Evolutionary conservation across 1,140 invertebrate species (phyloP).

Genomic region (Melanaphis sacchari): DNA sequence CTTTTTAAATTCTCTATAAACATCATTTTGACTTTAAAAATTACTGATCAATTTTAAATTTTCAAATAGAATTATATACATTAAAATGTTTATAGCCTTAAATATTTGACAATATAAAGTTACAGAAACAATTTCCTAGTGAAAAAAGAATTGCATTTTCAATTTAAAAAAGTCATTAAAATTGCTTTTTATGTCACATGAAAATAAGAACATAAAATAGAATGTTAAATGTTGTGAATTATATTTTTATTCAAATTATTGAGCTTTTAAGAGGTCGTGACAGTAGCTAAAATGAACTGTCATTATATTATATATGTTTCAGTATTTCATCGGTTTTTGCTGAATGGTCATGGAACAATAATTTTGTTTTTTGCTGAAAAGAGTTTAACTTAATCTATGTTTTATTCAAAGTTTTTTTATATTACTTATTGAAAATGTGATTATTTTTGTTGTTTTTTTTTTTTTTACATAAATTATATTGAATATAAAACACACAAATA

Average conservation of each 20-base stretch:
- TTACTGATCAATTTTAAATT: neutral
- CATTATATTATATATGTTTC: slow-evolving; percentile 11
- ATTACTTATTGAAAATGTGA: slow-evolving; percentile 6
- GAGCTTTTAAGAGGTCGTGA: neutral
- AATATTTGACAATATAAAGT: neutral
- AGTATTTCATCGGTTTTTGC: neutral
- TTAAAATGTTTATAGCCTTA: neutral
- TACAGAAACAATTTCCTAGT: neutral
- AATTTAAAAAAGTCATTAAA: neutral
- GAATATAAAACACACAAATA: neutral
- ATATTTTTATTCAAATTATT: neutral
- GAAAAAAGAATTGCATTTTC: neutral
- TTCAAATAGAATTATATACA: neutral
- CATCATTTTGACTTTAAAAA: neutral
- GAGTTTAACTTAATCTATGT: neutral
- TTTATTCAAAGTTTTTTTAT: slow-evolving; percentile 12
- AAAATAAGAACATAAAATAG: neutral
- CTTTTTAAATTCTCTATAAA: neutral
- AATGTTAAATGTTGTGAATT: neutral
- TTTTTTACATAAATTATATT: neutral
- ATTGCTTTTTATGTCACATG: neutral
- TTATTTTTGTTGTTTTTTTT: neutral
- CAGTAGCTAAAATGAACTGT: neutral
- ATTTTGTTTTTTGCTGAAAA: neutral
- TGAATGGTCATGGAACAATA: neutral